Evolutionary conservation across 1,140 invertebrate species (phyloP).

Genomic region (Antheraea mylitta): DNA sequence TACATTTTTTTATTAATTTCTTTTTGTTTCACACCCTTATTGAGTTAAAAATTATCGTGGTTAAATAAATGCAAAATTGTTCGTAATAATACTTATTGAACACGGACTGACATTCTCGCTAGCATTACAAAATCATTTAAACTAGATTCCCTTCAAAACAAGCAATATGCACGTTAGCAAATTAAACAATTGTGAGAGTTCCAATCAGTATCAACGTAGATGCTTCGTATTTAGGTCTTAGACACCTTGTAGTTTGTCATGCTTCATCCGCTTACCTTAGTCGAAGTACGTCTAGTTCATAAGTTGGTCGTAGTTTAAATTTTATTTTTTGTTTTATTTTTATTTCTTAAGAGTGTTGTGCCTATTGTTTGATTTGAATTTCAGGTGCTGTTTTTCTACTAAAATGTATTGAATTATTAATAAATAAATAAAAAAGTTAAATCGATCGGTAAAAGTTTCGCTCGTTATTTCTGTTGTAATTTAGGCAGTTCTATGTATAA

Average conservation of each 20-base stretch:
- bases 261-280: slow-evolving; percentile 34
- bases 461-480: neutral
- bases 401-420: slow-evolving; percentile 25
- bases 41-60: neutral
- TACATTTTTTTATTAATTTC: too few species aligned
- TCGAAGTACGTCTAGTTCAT: slow-evolving; percentile 22
- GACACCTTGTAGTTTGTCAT: neutral
- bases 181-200: neutral
- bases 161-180: slow-evolving; percentile 59
- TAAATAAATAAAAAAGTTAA: neutral
- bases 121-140: slow-evolving; percentile 12
- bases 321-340: slow-evolving; percentile 11
- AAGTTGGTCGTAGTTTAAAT: slow-evolving; percentile 12
- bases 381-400: slow-evolving; percentile 35
- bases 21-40: too few species aligned
- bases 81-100: neutral
- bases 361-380: slow-evolving; percentile 56
- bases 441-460: neutral
- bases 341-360: slow-evolving; percentile 25
- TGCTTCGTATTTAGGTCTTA: slow-evolving; percentile 16
- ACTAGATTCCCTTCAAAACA: slow-evolving; percentile 35
- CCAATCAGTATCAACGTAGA: neutral
- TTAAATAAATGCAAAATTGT: neutral
- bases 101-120: neutral
- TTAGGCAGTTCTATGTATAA: too few species aligned